Evolutionary conservation across 1,140 invertebrate species (phyloP).

Genomic region (Caenorhabditis inopinata): DNA sequence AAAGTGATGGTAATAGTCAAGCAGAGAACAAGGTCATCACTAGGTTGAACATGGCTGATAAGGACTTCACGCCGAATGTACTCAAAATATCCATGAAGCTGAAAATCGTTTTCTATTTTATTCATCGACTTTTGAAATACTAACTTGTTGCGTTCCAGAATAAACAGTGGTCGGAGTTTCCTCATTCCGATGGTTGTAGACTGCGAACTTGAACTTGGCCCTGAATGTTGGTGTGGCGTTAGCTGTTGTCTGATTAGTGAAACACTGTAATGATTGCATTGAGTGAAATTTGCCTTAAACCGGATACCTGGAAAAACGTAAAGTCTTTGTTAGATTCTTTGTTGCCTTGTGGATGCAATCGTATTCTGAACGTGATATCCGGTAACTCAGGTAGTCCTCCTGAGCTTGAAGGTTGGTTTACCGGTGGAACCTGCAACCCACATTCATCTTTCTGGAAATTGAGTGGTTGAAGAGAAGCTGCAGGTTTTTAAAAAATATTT

Average conservation of each 20-base stretch:
- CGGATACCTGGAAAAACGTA: slow-evolving; percentile 64
- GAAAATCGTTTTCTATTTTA: too few species aligned
- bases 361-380: slow-evolving; percentile 56
- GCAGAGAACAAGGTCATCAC: slow-evolving; percentile 58
- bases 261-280: slow-evolving; percentile 40
- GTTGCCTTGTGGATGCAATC: slow-evolving; percentile 65
- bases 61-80: slow-evolving; percentile 63
- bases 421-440: neutral
- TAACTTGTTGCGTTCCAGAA: slow-evolving; percentile 60
- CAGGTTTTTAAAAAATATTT: slow-evolving; percentile 5
- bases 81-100: slow-evolving; percentile 66
- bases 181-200: slow-evolving; percentile 58
- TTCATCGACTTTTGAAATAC: too few species aligned
- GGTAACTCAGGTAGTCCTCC: slow-evolving; percentile 4
- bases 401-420: slow-evolving; percentile 19
- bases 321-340: slow-evolving; percentile 66
- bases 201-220: slow-evolving; percentile 58
- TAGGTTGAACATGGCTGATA: slow-evolving; percentile 51
- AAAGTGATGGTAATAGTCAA: slow-evolving; percentile 58
- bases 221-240: slow-evolving; percentile 52
- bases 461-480: neutral
- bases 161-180: slow-evolving; percentile 65
- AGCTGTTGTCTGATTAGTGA: slow-evolving; percentile 46
- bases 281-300: neutral
- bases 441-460: slow-evolving; percentile 15